These are phyloP conservation scores for Rallus limicola DNA, from an alignment of 2,113 vertebrate genomes.

Conservation along the genomic window DNA sequence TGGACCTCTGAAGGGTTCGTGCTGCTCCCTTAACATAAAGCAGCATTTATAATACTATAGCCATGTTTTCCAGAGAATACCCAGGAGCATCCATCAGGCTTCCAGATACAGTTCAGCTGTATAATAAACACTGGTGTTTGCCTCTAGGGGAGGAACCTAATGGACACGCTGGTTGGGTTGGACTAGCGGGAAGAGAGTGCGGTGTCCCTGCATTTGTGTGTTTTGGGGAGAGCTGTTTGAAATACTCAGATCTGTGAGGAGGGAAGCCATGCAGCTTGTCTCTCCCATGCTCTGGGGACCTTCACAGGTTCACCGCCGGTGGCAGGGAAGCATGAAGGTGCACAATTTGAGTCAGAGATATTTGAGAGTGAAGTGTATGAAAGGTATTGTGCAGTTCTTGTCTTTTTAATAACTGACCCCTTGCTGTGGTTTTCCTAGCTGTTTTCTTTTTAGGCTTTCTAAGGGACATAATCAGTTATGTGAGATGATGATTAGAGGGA, in stretches of 20 bases:
- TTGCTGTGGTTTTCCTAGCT: neutral
- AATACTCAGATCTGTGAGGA: neutral
- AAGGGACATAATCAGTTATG: neutral
- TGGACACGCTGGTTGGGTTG: neutral
- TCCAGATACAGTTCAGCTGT: neutral
- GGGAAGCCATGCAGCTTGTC: neutral
- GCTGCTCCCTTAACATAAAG: rapidly evolving
- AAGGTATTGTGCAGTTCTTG: neutral
- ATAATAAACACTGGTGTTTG: neutral
- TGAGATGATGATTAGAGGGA: neutral
- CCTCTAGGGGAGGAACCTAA: neutral
- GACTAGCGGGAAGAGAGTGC: neutral
- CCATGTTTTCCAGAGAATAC: neutral
- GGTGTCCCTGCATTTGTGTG: neutral
- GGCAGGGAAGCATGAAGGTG: neutral
- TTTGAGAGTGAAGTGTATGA: neutral
- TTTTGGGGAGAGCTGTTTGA: neutral
- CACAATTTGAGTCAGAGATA: neutral
- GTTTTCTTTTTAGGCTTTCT: neutral
- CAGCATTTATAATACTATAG: neutral
- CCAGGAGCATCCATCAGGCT: neutral
- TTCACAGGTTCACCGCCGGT: neutral
- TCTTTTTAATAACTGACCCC: neutral
- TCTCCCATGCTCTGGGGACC: neutral
- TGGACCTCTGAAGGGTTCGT: neutral